Percentiles rank a stretch among this genome's conserved stretches.
These are phyloP conservation scores for Eurystomus gularis DNA, from an alignment of 2,113 vertebrate species.

Conservation along the genomic window DNA sequence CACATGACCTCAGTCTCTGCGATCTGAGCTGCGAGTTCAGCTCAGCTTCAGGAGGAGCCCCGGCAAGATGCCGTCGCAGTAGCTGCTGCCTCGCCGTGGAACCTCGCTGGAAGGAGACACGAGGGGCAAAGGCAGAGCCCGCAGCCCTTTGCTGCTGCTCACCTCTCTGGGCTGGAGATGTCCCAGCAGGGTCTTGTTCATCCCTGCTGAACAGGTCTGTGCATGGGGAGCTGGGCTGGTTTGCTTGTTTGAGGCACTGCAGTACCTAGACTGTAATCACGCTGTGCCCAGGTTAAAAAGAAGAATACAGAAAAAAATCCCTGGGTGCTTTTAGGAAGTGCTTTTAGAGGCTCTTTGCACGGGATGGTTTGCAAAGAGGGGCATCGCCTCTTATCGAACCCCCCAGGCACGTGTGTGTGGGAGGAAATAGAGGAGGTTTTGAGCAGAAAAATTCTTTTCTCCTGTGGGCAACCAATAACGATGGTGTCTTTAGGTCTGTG, in stretches of 20 bases:
- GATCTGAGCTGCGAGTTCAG: not conserved
- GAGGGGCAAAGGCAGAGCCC: not conserved
- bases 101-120: not conserved
- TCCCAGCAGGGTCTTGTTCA: not conserved
- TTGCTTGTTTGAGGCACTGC: not conserved
- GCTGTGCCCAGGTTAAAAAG: not conserved
- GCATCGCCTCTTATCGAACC: not conserved
- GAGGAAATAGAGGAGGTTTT: not conserved
- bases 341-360: not conserved
- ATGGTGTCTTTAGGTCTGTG: not conserved
- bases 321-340: not conserved
- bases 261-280: rapidly evolving
- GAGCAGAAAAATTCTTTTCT: not conserved
- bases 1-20: not conserved
- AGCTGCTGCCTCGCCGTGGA: not conserved
- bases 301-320: not conserved
- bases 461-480: rapidly evolving
- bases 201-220: not conserved
- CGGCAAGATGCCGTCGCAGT: not conserved
- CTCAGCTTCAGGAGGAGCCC: not conserved
- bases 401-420: rapidly evolving
- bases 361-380: not conserved
- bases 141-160: not conserved
- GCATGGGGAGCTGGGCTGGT: not conserved
- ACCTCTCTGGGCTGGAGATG: not conserved